A percentile compares a stretch with the other conserved stretches of the same genome.
Conservation (phyloP, 2,888 invertebrate species). For the Hemistola chrysoprasaria region DNA sequence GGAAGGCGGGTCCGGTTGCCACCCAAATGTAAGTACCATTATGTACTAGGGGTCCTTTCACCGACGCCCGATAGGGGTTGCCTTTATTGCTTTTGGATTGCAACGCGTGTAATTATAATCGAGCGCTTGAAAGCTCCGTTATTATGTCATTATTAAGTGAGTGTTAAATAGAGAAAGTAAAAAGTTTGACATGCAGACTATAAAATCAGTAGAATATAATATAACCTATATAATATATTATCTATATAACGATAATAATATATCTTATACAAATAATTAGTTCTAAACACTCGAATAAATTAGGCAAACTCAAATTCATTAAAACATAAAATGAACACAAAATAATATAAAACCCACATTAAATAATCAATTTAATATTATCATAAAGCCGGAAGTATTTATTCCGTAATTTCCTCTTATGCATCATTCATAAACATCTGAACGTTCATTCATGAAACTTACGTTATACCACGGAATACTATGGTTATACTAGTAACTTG, state of each 20-base stretch:
- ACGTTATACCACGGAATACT: no score
- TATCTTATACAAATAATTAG: no score
- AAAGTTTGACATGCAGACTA: not conserved
- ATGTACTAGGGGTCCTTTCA: conserved; percentile 52
- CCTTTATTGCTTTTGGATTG: conserved; percentile 37
- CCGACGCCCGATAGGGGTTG: conserved; percentile 55
- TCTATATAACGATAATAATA: no score
- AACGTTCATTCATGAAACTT: conserved; percentile 14
- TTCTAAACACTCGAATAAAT: no score
- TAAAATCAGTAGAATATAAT: no score
- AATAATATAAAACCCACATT: no score
- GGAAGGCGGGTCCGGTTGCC: conserved; percentile 55
- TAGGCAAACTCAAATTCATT: no score
- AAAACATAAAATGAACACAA: no score
- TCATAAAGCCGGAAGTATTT: no score
- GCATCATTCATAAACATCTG: conserved; percentile 7
- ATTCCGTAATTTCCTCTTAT: not conserved
- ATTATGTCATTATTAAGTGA: not conserved
- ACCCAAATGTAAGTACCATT: conserved; percentile 54
- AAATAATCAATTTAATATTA: no score
- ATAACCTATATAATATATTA: no score
- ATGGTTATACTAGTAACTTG: no score
- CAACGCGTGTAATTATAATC: conserved; percentile 22
- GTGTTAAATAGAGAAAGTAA: conserved; percentile 2
- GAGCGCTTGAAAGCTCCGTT: conserved; percentile 9